Evolutionary conservation across 1,140 invertebrate species (phyloP), one percentile per base, ranked within the genome.

Genomic region (Caenorhabditis tropicalis): DNA sequence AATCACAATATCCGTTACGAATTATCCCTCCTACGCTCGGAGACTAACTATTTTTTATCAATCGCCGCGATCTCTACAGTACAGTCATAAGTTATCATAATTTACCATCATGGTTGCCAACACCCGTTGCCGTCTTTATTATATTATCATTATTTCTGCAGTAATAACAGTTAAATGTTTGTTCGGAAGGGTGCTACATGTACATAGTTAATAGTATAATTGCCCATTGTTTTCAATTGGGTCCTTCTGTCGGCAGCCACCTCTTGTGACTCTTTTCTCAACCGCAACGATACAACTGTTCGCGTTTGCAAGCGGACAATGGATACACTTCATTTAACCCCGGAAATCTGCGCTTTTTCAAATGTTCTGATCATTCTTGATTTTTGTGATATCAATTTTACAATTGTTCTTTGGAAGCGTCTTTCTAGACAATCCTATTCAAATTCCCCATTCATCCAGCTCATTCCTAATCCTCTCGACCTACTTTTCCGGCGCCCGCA

Each of bases 161-260:
- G 65, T 74, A 74, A 74, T 74, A 74, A 43, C 65, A 33, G 65
- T 24, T 74, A 74, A 43, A 74, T 74, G 65, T 43, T 74, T 74
- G 65, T 74, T 43, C 36, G 36, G 36, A 74, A 43, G 33, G 36
- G 65, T 74, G 65, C 65, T 74, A 74, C 65, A 74, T 74, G 65
- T 74, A 74, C 65, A 74, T 74, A 74, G 65, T 74, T 74, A 74
- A 74, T 74, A 74, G 36, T 74, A 74, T 74, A 74, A 74, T 74
- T 74, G 65, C 36, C 65, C 65, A 74, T 74, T 74, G 65, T 74
- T 74, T 74, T 74, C 65, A 43, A 74, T 74, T 74, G 65, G 65
- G 65, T 43, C 65, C 65, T 74, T 74, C 65, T 74, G 65, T 74
- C 65, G 65, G 65, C 65, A 43, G 29, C 36, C 15, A 29, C 36